Percentiles rank a stretch among this genome's conserved stretches.
Conservation (phyloP, 1,140 invertebrate genomes). For the Oryzaephilus surinamensis region DNA sequence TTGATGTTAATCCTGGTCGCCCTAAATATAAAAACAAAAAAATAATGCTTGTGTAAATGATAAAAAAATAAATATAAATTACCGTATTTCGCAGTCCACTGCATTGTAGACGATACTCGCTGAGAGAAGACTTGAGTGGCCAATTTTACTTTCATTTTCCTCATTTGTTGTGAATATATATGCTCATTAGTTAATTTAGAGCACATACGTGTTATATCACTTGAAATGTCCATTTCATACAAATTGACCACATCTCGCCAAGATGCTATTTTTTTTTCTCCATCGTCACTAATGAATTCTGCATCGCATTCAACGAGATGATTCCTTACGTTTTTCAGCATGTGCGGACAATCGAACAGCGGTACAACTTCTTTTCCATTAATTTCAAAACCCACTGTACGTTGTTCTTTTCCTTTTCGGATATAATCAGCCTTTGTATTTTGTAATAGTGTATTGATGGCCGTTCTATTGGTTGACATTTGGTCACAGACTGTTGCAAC, state of each 20-base stretch:
- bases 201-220: no score
- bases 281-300: not conserved
- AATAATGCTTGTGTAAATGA: no score
- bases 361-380: conserved; percentile 4
- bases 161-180: conserved; percentile 8
- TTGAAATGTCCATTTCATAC: no score
- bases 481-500: conserved; percentile 24
- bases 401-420: not conserved
- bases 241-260: conserved; percentile 7
- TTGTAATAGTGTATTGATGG: no score
- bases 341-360: conserved; percentile 6
- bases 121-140: conserved; percentile 11
- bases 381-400: not conserved
- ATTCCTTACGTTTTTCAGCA: conserved; percentile 9
- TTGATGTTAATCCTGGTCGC: not conserved
- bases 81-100: conserved; percentile 3
- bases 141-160: conserved; percentile 14
- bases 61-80: not conserved
- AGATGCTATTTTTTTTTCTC: conserved; percentile 1
- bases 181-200: conserved; percentile 10
- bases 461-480: conserved; percentile 25
- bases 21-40: not conserved
- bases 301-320: conserved; percentile 1
- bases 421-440: conserved; percentile 5
- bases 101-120: conserved; percentile 5